phyloP scores from a whole-genome alignment of 2,113 vertebrate genomes.

The Oryctolagus cuniculus region DNA sequence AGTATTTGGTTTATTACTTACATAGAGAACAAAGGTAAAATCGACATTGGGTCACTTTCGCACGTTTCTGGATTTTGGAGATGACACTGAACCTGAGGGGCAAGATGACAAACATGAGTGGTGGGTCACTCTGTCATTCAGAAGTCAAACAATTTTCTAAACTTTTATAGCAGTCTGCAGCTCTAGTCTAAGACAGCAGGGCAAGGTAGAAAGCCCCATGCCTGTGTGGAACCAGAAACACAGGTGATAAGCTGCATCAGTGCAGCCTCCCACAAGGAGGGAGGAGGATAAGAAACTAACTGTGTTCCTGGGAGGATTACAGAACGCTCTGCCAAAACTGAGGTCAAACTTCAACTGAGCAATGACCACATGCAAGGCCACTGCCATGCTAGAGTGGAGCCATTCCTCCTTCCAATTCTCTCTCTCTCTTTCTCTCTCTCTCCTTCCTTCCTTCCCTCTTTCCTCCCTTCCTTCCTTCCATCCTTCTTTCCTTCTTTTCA shows the following conservation, averaged over 20 bases:
- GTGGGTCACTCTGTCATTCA: neutral
- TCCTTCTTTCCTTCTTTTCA: too few relatives aligned
- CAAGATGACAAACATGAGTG: neutral
- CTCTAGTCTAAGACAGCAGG: neutral
- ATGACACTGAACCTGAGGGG: neutral
- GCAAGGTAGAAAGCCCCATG: neutral
- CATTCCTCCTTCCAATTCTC: neutral
- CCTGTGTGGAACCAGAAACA: neutral
- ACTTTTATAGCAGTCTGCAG: neutral
- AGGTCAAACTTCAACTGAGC: neutral
- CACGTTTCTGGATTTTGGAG: neutral
- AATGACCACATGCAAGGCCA: neutral
- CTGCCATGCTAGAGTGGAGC: neutral
- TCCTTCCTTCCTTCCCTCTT: too few relatives aligned
- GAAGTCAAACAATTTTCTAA: neutral
- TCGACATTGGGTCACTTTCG: neutral
- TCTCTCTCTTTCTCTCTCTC: too few relatives aligned
- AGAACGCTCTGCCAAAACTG: neutral
- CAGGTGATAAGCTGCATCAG: neutral
- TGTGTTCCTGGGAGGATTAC: neutral
- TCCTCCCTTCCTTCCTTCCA: too few relatives aligned
- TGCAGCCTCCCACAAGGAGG: neutral
- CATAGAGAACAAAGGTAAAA: neutral
- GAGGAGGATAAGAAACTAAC: neutral
- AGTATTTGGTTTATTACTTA: neutral